Evolutionary conservation across 2,113 vertebrate genomes (phyloP), one percentile per base, ranked within the genome.

Genomic region (Nerophis lumbriciformis): DNA sequence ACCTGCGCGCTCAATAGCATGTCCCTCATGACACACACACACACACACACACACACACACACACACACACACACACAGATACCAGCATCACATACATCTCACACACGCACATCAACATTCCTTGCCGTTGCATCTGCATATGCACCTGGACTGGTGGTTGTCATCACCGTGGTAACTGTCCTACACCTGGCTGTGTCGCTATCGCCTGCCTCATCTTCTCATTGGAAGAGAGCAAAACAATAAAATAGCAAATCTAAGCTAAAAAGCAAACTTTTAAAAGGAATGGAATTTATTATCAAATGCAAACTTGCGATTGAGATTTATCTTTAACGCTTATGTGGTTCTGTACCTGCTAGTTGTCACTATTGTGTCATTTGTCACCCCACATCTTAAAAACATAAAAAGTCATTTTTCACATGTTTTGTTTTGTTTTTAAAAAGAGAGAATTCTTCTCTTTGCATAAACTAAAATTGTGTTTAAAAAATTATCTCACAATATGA

Each of bases 131-230:
- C 85, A 85, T 77, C 85, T 85, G 83, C 80, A 65, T 54, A 52
- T 68, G 83, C 87, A 88, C 88, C 86, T 88, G 87, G 83, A 72
- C 81, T 69, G 69, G 68, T 66, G 68, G 67, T 86, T 88, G 77
- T 90, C 86, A 90, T 83, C 87, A 3, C 75, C 6, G 56, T 73
- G 77, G 78, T 83, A 84, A 88, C 84, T 73, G 77, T 73, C 84
- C 72, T 58, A 83, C 85, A 87, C 80, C 87, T 80, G 83, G 79
- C 80, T 74, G 60, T 76, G 77, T 79, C 66, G 65, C 78, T 84
- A 88, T 86, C 85, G 79, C 72, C 76, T 65, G 68, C 51, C 69
- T 81, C 82, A 84, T 88, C 87, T 85, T 70, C 76, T 62, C 59
- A 66, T 48, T 28, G 28, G 28, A 28, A 14, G 70, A 51, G 63